Conservation (phyloP, 2,113 vertebrate genomes). For the Marmota monax region DNA sequence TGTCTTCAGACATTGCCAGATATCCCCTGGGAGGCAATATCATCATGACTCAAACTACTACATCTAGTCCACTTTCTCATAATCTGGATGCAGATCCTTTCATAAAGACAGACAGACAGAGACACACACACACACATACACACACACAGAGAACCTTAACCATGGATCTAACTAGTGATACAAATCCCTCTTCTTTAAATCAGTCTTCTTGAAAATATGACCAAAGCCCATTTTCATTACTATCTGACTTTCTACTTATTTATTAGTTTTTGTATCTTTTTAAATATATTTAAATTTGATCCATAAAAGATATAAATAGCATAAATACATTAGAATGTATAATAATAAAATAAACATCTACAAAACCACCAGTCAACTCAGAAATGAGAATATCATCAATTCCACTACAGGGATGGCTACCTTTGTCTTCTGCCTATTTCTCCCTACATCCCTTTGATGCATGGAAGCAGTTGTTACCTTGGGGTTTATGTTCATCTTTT, state of each 20-base stretch:
- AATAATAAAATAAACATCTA: neutral
- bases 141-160: neutral
- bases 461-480: neutral
- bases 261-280: neutral
- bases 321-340: neutral
- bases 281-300: neutral
- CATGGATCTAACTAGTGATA: too few relatives aligned
- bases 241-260: neutral
- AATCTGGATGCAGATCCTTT: neutral
- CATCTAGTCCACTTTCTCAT: neutral
- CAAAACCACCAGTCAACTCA: neutral
- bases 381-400: neutral
- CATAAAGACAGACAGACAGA: neutral
- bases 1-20: neutral
- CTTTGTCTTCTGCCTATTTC: neutral
- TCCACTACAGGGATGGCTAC: too few relatives aligned
- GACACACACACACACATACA: neutral
- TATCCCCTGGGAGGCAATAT: neutral
- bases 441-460: neutral
- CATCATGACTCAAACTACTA: neutral
- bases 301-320: neutral
- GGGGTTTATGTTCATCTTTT: neutral
- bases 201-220: neutral
- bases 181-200: neutral
- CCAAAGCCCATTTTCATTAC: neutral